Conservation (phyloP, 2,113 vertebrate species). For the Rhinichthys klamathensis region DNA sequence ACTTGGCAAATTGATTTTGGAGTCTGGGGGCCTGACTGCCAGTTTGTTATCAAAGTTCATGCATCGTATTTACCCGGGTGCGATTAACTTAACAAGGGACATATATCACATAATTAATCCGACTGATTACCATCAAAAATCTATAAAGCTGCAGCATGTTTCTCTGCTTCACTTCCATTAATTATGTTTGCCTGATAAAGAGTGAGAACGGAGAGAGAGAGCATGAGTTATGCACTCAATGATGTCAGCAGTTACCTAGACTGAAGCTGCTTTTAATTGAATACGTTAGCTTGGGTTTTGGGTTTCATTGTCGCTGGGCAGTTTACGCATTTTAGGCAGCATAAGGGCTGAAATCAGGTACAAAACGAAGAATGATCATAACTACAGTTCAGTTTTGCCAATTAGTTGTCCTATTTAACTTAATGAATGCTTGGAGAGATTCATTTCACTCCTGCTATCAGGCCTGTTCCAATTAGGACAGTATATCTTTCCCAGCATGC, state of each 20-base stretch:
- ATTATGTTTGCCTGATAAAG: slow-evolving; percentile 71
- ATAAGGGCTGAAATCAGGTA: background rate
- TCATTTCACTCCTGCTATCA: background rate
- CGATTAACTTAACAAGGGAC: slow-evolving; percentile 79
- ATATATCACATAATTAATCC: slow-evolving; percentile 83
- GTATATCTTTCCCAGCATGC: slow-evolving; percentile 4
- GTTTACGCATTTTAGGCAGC: slow-evolving; percentile 9
- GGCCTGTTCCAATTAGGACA: background rate
- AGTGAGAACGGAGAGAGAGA: slow-evolving; percentile 18
- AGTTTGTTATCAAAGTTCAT: slow-evolving; percentile 77
- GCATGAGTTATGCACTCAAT: slow-evolving; percentile 47
- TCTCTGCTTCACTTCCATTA: slow-evolving; percentile 68
- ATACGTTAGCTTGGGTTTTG: background rate
- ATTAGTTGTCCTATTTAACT: background rate
- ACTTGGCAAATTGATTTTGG: slow-evolving; percentile 75
- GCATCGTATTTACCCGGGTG: slow-evolving; percentile 75
- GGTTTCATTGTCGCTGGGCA: background rate
- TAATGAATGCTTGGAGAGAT: slow-evolving; percentile 4
- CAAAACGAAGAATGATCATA: slow-evolving; percentile 4
- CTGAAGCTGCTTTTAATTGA: background rate
- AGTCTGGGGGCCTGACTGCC: slow-evolving; percentile 67
- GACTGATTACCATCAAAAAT: slow-evolving; percentile 79
- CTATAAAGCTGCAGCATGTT: slow-evolving; percentile 78
- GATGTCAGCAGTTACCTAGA: slow-evolving; percentile 41
- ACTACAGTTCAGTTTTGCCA: background rate